Conservation (phyloP, 2,888 invertebrate species). For the Cataglyphis rosenhaueri region DNA sequence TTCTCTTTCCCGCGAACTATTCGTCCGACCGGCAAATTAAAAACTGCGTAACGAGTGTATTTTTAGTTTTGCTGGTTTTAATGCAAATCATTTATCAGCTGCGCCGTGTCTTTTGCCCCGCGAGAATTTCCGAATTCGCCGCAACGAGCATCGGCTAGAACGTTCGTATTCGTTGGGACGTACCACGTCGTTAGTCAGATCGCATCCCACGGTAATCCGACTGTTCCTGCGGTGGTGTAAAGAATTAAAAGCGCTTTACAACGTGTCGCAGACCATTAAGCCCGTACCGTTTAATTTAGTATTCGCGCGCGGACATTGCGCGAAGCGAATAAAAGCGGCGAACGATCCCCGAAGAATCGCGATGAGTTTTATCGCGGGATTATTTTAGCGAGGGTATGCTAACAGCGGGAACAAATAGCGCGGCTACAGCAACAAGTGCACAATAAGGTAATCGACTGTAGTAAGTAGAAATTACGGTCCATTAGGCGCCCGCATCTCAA, state of each 20-base stretch:
- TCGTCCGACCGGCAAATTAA: constrained; percentile 38
- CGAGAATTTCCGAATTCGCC: constrained; percentile 23
- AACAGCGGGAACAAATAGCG: constrained; percentile 42
- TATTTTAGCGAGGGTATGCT: constrained; percentile 40
- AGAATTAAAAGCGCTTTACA: constrained; percentile 58
- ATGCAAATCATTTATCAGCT: constrained; percentile 38
- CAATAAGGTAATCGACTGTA: constrained; percentile 57
- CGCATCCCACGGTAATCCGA: constrained; percentile 47
- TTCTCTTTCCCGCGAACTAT: neutral
- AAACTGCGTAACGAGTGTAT: constrained; percentile 18
- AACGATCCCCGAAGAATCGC: constrained; percentile 55
- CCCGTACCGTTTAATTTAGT: constrained; percentile 52
- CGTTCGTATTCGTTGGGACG: constrained; percentile 27
- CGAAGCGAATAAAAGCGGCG: constrained; percentile 47
- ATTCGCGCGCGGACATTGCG: constrained; percentile 11
- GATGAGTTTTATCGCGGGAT: constrained; percentile 50
- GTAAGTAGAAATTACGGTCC: constrained; percentile 59
- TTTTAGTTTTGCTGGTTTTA: constrained; percentile 22
- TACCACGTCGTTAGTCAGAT: constrained; percentile 55
- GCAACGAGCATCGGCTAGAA: constrained; percentile 6
- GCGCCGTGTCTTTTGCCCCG: constrained; percentile 18
- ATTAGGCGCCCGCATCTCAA: constrained; percentile 56
- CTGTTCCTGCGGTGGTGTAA: constrained; percentile 48
- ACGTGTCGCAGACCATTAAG: constrained; percentile 56
- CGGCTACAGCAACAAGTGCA: constrained; percentile 60